Base-by-base conservation (phyloP, 2,113 vertebrate species). In the Epinephelus lanceolatus region DNA sequence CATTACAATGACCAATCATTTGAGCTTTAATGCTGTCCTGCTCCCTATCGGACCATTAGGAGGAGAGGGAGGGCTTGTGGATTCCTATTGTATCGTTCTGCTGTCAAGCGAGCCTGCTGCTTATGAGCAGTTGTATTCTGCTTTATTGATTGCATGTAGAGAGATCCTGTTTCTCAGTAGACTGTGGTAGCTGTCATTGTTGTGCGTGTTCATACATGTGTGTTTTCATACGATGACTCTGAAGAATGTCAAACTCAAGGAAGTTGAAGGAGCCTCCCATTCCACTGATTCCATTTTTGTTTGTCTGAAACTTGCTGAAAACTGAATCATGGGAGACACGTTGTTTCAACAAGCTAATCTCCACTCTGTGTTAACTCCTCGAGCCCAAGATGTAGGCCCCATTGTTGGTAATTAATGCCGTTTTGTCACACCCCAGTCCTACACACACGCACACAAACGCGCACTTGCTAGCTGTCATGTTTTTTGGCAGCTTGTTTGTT, bases 1-100 rank as follows among this genome's bases (percentile, higher is more conserved):
- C 76, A 73, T 92, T 89, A 87, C 80, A 8, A 37, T 77, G 78
- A 80, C 86, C 86, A 79, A 89, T 91, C 80, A 68, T 84, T 88
- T 66, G 71, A 72, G 52, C 88, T 63, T 85, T 77, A 84, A 85
- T 77, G 74, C 37, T 19, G 27, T 12, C 63, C 83, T n/a, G 47
- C 76, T 74, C 75, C 80, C 71, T 42, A 30, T 83, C 61, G 60
- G 76, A 84, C 79, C 47, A 40, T 84, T 81, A 79, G 40, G 30
- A 72, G 56, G n/a, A 53, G 17, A 56, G 74, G 59, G 60, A 30
- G 33, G 71, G 62, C 57, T 61, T 45, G 2, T 45, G 15, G 68
- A 61, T 74, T 56, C 15, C 33, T 62, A 2, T 53, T 61, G 42
- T 62, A 37, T 69, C 21, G 80, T 63, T 67, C 60, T 47, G 45